Percentiles rank a stretch among this genome's conserved stretches.
These are phyloP conservation scores for Spea hammondii DNA, from an alignment of 2,797 vertebrate genomes.

Conservation along the genomic window DNA sequence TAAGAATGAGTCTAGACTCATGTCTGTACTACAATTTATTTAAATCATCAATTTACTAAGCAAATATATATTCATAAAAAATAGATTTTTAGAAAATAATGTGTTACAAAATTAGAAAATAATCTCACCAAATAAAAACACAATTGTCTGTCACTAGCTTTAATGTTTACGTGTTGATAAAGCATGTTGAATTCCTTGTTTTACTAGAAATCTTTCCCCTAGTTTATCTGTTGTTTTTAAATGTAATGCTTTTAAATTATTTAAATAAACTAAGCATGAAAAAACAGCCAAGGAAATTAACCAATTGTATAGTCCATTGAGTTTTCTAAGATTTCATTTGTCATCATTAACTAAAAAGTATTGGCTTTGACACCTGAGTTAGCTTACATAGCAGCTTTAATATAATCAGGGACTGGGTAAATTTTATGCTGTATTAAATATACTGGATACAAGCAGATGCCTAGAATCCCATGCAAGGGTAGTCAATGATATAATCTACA, in stretches of 20 bases:
- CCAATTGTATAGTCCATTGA: constrained; percentile 43
- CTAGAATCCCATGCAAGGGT: no score
- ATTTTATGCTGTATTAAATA: constrained; percentile 6
- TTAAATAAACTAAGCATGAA: constrained; percentile 36
- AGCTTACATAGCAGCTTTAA: constrained; percentile 11
- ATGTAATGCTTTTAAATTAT: constrained; percentile 20
- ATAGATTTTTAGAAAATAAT: no score
- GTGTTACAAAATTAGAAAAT: no score
- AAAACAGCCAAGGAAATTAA: constrained; percentile 44
- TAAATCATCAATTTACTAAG: no score
- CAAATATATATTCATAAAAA: no score
- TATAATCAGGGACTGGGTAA: constrained; percentile 2
- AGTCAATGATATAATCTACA: no score
- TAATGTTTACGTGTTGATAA: constrained; percentile 20
- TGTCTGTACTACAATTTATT: no score
- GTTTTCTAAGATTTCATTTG: constrained; percentile 35
- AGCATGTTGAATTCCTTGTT: constrained; percentile 20
- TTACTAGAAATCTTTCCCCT: constrained; percentile 11
- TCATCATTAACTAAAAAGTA: constrained; percentile 45
- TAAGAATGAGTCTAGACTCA: no score
- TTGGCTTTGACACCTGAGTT: constrained; percentile 41
- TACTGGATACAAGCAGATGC: not conserved
- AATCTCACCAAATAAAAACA: not conserved
- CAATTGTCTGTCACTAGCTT: constrained; percentile 11
- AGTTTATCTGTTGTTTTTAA: constrained; percentile 25